phyloP scores from a whole-genome alignment of 2,888 invertebrate species.

The Coenonympha arcania region DNA sequence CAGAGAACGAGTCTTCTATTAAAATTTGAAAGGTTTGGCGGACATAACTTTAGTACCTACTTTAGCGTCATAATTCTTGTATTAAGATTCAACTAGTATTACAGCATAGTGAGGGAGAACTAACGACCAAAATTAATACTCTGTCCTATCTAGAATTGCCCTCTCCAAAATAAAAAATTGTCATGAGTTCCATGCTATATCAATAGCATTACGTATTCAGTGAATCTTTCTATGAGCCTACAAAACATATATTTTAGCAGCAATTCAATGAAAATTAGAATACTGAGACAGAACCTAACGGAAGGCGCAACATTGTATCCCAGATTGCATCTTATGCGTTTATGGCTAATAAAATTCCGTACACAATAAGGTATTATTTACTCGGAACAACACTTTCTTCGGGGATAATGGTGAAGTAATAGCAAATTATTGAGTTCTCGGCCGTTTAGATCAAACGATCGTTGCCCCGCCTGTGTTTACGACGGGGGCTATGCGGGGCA shows the following conservation, averaged over 20 bases:
- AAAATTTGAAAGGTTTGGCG: too few species aligned
- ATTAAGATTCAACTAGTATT: too few species aligned
- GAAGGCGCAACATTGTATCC: slow-evolving; percentile 4
- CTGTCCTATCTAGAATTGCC: too few species aligned
- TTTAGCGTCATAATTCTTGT: too few species aligned
- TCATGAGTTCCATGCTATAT: too few species aligned
- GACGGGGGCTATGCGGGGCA: slow-evolving; percentile 40
- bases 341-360: slow-evolving; percentile 8
- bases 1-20: too few species aligned
- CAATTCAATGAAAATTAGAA: not conserved
- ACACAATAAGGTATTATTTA: slow-evolving; percentile 10
- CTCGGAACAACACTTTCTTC: slow-evolving; percentile 13
- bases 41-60: too few species aligned
- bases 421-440: slow-evolving; percentile 49
- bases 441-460: slow-evolving; percentile 51
- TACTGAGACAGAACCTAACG: not conserved
- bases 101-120: too few species aligned
- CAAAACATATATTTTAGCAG: not conserved
- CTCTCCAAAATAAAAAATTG: too few species aligned
- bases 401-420: slow-evolving; percentile 33
- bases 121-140: too few species aligned
- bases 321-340: slow-evolving; percentile 5
- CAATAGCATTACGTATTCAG: too few species aligned
- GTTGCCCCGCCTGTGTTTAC: slow-evolving; percentile 42
- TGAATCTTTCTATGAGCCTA: too few species aligned